phyloP scores from a whole-genome alignment of 2,888 invertebrate species.

The Thymelicus acteon region DNA sequence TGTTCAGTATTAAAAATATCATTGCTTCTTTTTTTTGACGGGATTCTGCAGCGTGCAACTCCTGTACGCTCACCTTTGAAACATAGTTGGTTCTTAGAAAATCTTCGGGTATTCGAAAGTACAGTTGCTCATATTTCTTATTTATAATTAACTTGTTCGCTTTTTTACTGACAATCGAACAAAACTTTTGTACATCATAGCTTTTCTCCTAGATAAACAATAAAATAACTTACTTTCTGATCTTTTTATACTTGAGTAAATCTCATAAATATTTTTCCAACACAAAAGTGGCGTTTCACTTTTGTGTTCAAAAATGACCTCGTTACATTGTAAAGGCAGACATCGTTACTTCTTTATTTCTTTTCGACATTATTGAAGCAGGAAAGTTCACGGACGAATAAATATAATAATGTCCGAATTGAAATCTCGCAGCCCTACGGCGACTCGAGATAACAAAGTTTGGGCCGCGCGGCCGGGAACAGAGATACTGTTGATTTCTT shows the following conservation, averaged over 20 bases:
- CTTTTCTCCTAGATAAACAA: neutral
- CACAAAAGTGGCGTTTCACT: neutral
- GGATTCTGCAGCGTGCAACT: too few relatives aligned
- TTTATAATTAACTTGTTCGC: too few relatives aligned
- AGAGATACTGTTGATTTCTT: constrained; percentile 20
- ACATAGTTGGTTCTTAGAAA: too few relatives aligned
- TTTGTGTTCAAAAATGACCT: constrained; percentile 13
- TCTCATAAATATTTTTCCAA: constrained; percentile 6
- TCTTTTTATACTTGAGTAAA: neutral
- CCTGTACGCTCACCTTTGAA: too few relatives aligned
- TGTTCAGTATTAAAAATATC: too few relatives aligned
- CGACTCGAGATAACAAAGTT: constrained; percentile 29
- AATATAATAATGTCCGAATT: constrained; percentile 31
- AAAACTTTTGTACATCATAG: too few relatives aligned
- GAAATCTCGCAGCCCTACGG: constrained; percentile 17
- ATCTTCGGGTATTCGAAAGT: too few relatives aligned
- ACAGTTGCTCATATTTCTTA: too few relatives aligned
- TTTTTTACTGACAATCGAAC: too few relatives aligned
- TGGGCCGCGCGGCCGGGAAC: neutral
- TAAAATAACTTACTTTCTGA: neutral
- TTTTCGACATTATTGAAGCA: constrained; percentile 27
- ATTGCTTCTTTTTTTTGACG: too few relatives aligned
- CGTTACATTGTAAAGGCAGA: constrained; percentile 9
- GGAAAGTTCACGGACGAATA: constrained; percentile 21
- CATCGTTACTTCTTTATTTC: constrained; percentile 33